These are phyloP conservation scores for Phocides pigmalion DNA, from an alignment of 1,140 invertebrate genomes.

Conservation along the genomic window DNA sequence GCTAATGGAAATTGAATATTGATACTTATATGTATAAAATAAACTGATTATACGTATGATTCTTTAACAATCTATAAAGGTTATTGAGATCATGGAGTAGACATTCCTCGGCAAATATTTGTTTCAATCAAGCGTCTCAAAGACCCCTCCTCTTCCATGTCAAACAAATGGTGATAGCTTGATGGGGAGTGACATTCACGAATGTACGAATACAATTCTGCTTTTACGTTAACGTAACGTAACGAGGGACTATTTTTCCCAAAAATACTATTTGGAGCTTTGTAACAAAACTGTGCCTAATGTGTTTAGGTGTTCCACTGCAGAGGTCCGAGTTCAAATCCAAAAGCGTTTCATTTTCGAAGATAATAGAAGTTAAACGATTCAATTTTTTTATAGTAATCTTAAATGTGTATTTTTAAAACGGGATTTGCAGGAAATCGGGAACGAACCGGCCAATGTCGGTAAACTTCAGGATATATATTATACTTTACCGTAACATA, in stretches of 20 bases:
- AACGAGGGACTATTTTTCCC: neutral
- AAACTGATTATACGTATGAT: constrained; percentile 6
- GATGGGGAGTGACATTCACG: constrained; percentile 53
- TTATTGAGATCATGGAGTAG: constrained; percentile 34
- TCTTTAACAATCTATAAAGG: constrained; percentile 20
- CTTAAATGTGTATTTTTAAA: no score
- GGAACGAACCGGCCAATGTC: no score
- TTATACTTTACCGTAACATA: no score
- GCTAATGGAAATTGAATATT: neutral
- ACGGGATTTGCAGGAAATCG: no score
- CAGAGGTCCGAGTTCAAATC: no score
- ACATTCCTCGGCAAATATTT: constrained; percentile 69
- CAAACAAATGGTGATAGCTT: constrained; percentile 68
- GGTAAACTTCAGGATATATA: no score
- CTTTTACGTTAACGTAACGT: neutral
- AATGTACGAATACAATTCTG: constrained; percentile 17
- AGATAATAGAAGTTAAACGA: no score
- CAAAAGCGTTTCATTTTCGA: no score
- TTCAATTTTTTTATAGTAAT: no score
- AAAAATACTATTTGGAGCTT: neutral
- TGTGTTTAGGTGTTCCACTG: no score
- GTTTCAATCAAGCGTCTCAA: constrained; percentile 70
- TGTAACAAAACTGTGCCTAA: no score
- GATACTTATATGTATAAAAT: neutral
- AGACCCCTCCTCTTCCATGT: constrained; percentile 51